Conservation (phyloP, 2,113 vertebrate species). For the Notiomystis cincta region DNA sequence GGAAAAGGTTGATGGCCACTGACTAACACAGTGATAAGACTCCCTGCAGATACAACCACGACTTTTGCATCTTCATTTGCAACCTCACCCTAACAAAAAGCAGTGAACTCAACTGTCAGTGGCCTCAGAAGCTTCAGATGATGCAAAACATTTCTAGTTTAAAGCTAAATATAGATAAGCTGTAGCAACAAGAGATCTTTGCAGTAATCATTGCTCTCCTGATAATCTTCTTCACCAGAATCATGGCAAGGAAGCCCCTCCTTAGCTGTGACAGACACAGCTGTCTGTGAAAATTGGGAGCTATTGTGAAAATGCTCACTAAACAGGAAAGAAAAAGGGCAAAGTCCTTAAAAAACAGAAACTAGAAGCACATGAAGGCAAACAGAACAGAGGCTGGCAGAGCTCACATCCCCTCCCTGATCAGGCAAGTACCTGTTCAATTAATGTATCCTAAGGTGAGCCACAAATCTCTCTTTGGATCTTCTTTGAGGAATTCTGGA, state of each 20-base stretch:
- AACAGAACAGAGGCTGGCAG: background rate
- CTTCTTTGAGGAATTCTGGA: background rate
- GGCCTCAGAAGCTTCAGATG: background rate
- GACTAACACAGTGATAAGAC: background rate
- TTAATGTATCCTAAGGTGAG: fast-evolving
- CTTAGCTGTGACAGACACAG: background rate
- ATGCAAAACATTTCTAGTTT: background rate
- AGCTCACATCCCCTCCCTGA: background rate
- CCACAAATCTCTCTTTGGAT: background rate
- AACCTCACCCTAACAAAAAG: background rate
- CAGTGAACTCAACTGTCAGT: background rate
- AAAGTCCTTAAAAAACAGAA: background rate
- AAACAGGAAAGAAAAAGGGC: background rate
- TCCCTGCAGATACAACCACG: background rate
- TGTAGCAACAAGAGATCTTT: background rate
- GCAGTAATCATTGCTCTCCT: background rate
- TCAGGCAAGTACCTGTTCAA: background rate
- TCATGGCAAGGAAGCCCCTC: background rate
- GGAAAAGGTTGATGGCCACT: background rate
- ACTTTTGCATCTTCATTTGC: background rate
- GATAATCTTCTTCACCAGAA: background rate
- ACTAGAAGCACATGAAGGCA: background rate
- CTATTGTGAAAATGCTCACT: background rate
- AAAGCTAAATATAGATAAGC: background rate
- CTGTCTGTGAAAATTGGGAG: too few relatives aligned